These are phyloP conservation scores for Tetrax tetrax DNA, from an alignment of 2,113 vertebrate genomes.

Conservation along the genomic window DNA sequence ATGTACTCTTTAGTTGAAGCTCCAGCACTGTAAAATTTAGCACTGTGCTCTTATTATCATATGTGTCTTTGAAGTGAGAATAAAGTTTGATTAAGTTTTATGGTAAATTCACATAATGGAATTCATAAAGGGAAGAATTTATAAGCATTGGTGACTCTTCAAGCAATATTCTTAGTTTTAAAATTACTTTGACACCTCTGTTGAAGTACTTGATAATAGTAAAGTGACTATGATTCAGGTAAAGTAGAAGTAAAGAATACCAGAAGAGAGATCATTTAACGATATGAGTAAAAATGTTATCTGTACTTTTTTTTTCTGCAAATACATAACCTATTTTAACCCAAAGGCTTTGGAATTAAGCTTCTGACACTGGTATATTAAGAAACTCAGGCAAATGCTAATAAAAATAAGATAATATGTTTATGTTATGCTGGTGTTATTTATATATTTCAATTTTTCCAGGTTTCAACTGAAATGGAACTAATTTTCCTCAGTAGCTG, in stretches of 20 bases:
- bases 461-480: too few species aligned
- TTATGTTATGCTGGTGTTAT: not conserved
- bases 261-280: not conserved
- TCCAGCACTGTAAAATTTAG: not conserved
- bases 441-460: not conserved
- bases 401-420: not conserved
- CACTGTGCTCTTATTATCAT: not conserved
- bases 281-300: not conserved
- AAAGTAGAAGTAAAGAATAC: not conserved
- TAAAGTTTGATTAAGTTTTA: not conserved
- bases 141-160: not conserved
- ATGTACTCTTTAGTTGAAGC: not conserved
- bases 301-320: not conserved
- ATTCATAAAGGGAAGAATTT: not conserved
- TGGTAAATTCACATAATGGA: not conserved
- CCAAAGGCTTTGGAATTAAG: not conserved
- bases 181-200: not conserved
- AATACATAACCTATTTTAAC: not conserved
- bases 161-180: not conserved
- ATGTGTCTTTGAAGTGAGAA: not conserved
- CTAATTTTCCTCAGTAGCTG: too few species aligned
- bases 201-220: not conserved
- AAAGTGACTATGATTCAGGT: not conserved
- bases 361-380: not conserved
- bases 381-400: not conserved